Base-by-base conservation (phyloP, 2,113 vertebrate species). In the Echinops telfairi region DNA sequence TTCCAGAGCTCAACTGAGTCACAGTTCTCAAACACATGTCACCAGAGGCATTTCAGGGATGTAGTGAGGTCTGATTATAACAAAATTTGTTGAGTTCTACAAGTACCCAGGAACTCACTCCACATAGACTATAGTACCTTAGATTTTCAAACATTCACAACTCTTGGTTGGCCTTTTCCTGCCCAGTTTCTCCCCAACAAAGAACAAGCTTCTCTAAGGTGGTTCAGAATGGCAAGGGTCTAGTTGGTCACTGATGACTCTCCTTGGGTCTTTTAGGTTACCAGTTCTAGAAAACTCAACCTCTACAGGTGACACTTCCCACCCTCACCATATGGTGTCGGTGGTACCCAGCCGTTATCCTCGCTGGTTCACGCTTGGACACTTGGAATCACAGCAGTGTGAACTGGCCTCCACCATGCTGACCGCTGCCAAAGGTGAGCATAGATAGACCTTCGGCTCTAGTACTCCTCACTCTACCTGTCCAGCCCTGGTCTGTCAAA, bases 341-440 rank as follows among this genome's bases (percentile, higher is more conserved):
- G 99, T 99, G 76, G 99, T 99, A 22, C 99, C 99, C 19, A 99
- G 99, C 95, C 98, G 99, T 90, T 99, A 99, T 96, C 99, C 99
- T 0, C 99, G 99, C 91, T 99, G 99, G 99, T 99, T 99, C 98
- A 99, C 99, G 3, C 98, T 99, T 95, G 99, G 99, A 23, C 99
- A 99, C 96, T 98, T 99, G 98, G 99, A 99, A 98, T 99, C 99
- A 0, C 99, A 99, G 98, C 99, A 99, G 98, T 99, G 99, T 0
- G 99, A 99, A 97, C 98, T 99, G 96, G 99, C 99, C 88, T 99
- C 99, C 76, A 99, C 99, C 97, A 99, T 99, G 99, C 98, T 99
- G 90, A 99, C 99, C 0, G 99, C 99, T 81, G 99, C 99, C 96
- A 99, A 99, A 98, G 99, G 99, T 99, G 90, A 93, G 98, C 96